Evolutionary conservation across 2,113 vertebrate species (phyloP), one percentile per base, ranked within the genome.

Genomic region (Bos taurus): DNA sequence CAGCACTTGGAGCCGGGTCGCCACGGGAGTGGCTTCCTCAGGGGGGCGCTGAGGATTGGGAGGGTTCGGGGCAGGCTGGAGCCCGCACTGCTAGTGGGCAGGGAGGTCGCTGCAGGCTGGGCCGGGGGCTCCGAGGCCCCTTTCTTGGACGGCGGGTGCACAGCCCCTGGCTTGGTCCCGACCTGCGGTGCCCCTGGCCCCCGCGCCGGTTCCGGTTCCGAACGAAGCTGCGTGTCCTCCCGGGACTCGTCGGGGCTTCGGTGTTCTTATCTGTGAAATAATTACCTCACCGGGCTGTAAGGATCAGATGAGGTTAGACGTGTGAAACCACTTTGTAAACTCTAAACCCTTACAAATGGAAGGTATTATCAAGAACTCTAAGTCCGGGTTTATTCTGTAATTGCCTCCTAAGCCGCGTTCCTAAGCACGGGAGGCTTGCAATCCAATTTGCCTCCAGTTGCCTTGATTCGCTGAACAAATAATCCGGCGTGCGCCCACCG

Each of bases 311-410:
- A 86, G 43, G 96, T 36, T 56, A 17, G 81, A 36, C 2, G 87
- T 96, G 82, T 26, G 95, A 85, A 88, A 3, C 87, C 59, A 19
- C 91, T 88, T 28, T 67, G 93, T 86, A 64, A 94, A 87, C 43
- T 40, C 0, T 12, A 33, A 88, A 90, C 92, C 88, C 93, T 83
- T 94, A 43, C 88, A 52, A 86, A 94, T 81, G 94, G 97, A 90
- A 92, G 94, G 81, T 5, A 26, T 94, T 59, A 86, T 28, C 93
- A 5, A 25, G 94, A 28, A 30, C 96, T 56, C 56, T 82, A 71
- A 89, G 94, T 71, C 74, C 1, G 87, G 87, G 78, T 43, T 91
- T 85, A 28, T 46, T 86, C 90, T 50, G 91, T 94, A 89, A 94
- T 91, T 91, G 89, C 95, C 91, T 87, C 40, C 94, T 59, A 88